Evolutionary conservation across 2,797 vertebrate species (phyloP).

Genomic region (Microhierax caerulescens): DNA sequence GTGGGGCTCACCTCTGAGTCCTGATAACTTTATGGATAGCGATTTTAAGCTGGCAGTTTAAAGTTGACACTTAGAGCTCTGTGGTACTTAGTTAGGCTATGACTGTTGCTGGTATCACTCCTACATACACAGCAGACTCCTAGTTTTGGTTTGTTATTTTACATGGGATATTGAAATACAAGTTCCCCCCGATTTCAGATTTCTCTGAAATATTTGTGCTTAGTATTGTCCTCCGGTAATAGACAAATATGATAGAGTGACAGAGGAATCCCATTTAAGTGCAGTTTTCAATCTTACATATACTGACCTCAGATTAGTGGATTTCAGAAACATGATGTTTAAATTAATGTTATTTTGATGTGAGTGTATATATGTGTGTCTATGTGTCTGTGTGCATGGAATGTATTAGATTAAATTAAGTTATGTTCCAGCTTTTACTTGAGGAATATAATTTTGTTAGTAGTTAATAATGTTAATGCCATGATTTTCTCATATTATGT

Average conservation of each 20-base stretch:
- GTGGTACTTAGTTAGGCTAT: background rate
- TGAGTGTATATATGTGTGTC: constrained; percentile 33
- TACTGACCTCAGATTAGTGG: constrained; percentile 33
- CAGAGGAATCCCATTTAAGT: background rate
- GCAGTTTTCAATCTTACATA: background rate
- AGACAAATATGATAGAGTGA: background rate
- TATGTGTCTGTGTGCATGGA: constrained; percentile 53
- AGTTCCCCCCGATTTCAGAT: background rate
- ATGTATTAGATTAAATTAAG: constrained; percentile 66
- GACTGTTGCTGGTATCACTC: background rate
- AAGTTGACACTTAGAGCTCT: background rate
- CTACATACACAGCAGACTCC: background rate
- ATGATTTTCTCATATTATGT: constrained; percentile 61
- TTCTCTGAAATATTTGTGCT: background rate
- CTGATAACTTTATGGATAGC: background rate
- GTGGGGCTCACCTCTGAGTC: fast-evolving
- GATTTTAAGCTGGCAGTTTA: background rate
- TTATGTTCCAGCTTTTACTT: constrained; percentile 55
- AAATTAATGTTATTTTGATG: constrained; percentile 62
- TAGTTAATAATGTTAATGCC: constrained; percentile 63
- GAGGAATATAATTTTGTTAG: constrained; percentile 68
- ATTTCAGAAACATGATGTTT: constrained; percentile 60
- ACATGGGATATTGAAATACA: background rate
- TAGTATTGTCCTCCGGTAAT: background rate
- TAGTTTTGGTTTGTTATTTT: background rate